Evolutionary conservation across 2,113 vertebrate genomes (phyloP).

Genomic region (Menura novaehollandiae): DNA sequence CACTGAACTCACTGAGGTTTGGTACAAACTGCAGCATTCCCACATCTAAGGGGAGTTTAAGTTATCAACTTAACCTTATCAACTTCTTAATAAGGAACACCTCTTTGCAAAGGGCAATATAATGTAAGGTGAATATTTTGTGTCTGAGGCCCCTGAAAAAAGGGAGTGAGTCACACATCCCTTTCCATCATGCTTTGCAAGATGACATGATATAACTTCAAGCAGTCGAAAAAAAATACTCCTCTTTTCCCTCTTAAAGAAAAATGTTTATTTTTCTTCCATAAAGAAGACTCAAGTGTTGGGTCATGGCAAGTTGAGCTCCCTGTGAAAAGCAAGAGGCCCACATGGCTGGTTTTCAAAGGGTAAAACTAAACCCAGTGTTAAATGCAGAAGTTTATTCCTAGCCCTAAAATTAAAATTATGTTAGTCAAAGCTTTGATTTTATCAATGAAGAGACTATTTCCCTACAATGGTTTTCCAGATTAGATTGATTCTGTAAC

Average conservation of each 20-base stretch:
- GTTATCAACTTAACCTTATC: neutral
- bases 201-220: neutral
- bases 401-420: neutral
- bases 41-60: neutral
- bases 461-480: neutral
- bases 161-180: neutral
- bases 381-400: neutral
- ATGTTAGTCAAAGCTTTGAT: neutral
- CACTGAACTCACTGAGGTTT: neutral
- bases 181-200: neutral
- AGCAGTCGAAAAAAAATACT: neutral
- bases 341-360: neutral
- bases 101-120: neutral
- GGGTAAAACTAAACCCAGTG: neutral
- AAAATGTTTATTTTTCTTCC: neutral
- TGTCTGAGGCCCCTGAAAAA: neutral
- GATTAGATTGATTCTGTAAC: neutral
- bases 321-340: neutral
- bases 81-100: neutral
- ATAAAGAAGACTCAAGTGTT: neutral
- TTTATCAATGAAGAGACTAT: neutral
- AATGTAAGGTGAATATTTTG: neutral
- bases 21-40: neutral
- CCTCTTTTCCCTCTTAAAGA: neutral
- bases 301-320: neutral